Evolutionary conservation across 2,888 invertebrate genomes (phyloP), one percentile per base, ranked within the genome.

Genomic region (Agriopis leucophaearia): DNA sequence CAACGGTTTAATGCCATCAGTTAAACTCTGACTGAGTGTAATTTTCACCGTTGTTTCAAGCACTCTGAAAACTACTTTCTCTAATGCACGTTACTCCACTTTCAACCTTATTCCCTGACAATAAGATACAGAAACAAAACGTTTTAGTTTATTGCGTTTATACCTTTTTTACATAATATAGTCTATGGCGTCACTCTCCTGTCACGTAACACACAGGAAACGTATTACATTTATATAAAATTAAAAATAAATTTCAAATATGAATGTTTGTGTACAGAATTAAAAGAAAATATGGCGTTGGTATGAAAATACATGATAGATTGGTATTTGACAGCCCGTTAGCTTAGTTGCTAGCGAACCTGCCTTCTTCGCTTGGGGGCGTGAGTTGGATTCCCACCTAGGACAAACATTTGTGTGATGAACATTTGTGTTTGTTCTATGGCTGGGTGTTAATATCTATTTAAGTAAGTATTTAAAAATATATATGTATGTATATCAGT

Each of bases 201-300:
- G 68, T 60, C 68, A 47, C 51, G 56, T 69, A 57, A 69, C 50
- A 35, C 18, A 18, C 36, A 55, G 64, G 54, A 59, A 60, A 60
- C 51, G 45, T 40, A 51, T 18, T 44, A 64, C 45, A 58, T 47
- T 66, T 52, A 68, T 61, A 71, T 74, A 59, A 57, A 71, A 72
- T 75, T 75, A 69, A 63, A 60, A 66, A 71, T 74, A 61, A 55
- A 71, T 71, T 75, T 75, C 71, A 63, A 60, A 66, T 62, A 65
- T 27, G 56, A 64, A 65, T 71, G 60, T 66, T 55, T 48, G 38
- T 40, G 36, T 36, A 10, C 15, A 8, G 15, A 16, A 42, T 15
- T 42, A 44, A 47, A 47, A 16, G 66, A 56, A 51, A 67, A 61
- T 65, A 69, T 67, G 74, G 69, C 58, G 65, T 64, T 70, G 60